Evolutionary conservation across 2,888 invertebrate species (phyloP).

Genomic region (Colostygia pectinataria): DNA sequence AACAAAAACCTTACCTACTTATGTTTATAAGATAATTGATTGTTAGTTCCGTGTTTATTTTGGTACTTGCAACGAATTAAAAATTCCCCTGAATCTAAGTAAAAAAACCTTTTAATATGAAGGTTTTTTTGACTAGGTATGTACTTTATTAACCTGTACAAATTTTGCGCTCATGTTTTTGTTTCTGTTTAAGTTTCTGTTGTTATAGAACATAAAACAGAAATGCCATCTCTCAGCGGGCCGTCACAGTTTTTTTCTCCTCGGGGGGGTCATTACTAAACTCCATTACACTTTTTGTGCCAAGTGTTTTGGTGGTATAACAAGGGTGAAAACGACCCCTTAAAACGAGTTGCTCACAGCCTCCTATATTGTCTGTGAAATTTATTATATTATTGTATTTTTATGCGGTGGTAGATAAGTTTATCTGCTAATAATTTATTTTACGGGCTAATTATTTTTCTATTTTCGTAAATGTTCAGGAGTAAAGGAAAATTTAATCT

Average conservation of each 20-base stretch:
- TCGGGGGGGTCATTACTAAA: conserved; percentile 79
- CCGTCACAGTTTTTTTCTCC: conserved; percentile 61
- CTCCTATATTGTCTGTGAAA: conserved; percentile 65
- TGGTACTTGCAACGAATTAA: background rate
- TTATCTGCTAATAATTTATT: background rate
- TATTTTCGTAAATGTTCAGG: too few species aligned
- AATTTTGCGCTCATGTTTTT: conserved; percentile 9
- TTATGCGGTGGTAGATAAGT: too few species aligned
- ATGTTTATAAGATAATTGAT: too few species aligned
- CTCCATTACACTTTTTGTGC: conserved; percentile 82
- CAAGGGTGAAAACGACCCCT: conserved; percentile 82
- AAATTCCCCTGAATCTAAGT: background rate
- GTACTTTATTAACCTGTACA: background rate
- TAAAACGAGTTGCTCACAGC: conserved; percentile 72
- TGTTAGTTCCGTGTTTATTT: too few species aligned
- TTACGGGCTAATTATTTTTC: too few species aligned
- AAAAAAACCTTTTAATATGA: too few species aligned
- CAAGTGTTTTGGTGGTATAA: conserved; percentile 80
- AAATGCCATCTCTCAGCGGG: conserved; percentile 64
- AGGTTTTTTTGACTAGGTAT: too few species aligned
- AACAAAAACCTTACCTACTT: too few species aligned
- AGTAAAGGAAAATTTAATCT: too few species aligned
- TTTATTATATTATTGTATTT: conserved; percentile 40
- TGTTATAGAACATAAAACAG: conserved; percentile 46
- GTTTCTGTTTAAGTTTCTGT: conserved; percentile 5